Evolutionary conservation across 2,113 vertebrate species (phyloP), one percentile per base, ranked within the genome.

Genomic region (Mus spicilegus): DNA sequence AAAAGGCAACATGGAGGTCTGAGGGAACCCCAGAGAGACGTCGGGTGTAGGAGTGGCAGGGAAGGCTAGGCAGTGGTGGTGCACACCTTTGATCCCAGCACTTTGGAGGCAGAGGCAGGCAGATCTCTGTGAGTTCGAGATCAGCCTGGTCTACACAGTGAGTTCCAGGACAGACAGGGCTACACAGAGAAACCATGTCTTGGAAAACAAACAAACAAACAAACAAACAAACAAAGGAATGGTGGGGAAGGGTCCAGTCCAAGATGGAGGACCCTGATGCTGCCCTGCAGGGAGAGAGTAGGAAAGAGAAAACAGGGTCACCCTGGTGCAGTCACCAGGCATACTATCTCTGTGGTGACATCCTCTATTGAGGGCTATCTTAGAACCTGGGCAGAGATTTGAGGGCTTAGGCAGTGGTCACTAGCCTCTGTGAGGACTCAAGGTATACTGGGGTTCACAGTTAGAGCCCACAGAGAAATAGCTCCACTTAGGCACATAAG

Each of bases 1-100:
- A 30, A n/a, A 22, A 5, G 28, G n/a, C 24, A 0, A 12, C 0
- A 3, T 1, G 19, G 6, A 22, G 33, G n/a, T 6, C 4, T 39
- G 63, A 12, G 22, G 56, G 84, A 33, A 75, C 1, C 8, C 46
- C 5, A 0, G 63, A 65, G 76, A 49, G 54, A n/a, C 46, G 22
- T 20, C 70, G 10, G 58, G 33, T 67, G 80, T 61, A 69, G 46
- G 90, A 30, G 61, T 33, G 78, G 13, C 36, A 28, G 72, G 9
- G 17, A 26, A 30, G 19, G 22, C 70, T 3, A 4, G 70, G 70
- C 8, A 10, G 8, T 73, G n/a, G 7, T 73, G n/a, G 8, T 1
- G 3, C 70, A 73, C 70, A 39, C 3, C 70, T 73, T 73, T 39
- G n/a, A 39, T 73, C 70, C 8, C n/a, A 39, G 36, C 70, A 73